Evolutionary conservation across 2,113 vertebrate genomes (phyloP), one percentile per base, ranked within the genome.

Genomic region (Campylomormyrus tamandua): DNA sequence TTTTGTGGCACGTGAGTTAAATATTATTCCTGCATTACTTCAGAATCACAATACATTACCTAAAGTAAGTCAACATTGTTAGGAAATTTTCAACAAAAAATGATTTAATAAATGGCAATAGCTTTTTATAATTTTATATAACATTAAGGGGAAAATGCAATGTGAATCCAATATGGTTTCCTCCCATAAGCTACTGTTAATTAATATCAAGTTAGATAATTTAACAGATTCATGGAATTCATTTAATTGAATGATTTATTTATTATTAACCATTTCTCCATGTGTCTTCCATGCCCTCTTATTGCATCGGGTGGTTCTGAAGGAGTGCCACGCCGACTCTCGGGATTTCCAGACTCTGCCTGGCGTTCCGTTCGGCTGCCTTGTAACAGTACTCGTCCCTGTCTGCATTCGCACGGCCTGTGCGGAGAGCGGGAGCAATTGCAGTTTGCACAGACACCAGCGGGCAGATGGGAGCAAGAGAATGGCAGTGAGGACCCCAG

Each of bases 401-500:
- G 46, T 31, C 45, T 49, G 88, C 66, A 31, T 31, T 77, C 88
- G 15, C 62, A 53, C 17, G 13, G 31, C 85, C 50, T 42, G 21
- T 35, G 50, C 17, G 9, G 31, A 53, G 85, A 35, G 50, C 17
- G 31, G 31, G 50, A 35, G 85, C n/a, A 9, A 53, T 35, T 42
- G 45, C 49, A 52, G 45, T 31, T 74, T 74, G 39, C 45, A 46
- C 62, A n/a, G 45, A 50, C 19, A 35, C 88, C 27, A 24, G 27
- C 39, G 66, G 88, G 62, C 84, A 48, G 31, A n/a, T 53, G 8
- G 77, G 53, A 6, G 1, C 50, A 87, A 90, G 62, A 52, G 45
- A 48, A n/a, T 15, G 21, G 58, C 42, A 8, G 1, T n/a, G 83
- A 89, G 62, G 66, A n/a, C 91, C 91, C 88, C 88, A 35, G 8